Evolutionary conservation across 2,113 vertebrate species (phyloP), one percentile per base, ranked within the genome.

Genomic region (Ivindomyrus marchei): DNA sequence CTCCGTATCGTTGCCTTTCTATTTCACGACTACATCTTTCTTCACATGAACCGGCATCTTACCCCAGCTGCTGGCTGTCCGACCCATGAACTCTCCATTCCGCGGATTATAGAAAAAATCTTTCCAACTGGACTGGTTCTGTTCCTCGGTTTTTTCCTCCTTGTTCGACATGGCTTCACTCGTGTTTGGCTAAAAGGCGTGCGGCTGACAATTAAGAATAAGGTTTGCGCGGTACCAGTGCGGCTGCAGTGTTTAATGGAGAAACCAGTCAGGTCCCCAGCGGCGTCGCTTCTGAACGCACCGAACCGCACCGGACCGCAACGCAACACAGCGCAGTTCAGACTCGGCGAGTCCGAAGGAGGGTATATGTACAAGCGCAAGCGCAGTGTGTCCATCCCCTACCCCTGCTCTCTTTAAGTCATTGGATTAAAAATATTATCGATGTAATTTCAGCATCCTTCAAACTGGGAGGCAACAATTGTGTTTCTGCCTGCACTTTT

Each of bases 41-140:
- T 49, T 19, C 58, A 27, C 84, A 42, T 36, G 11, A 62, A 46
- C 70, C 42, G 74, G 87, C 77, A 84, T 77, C 95, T 95, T 92
- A 97, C 97, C 96, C 97, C 97, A 97, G 93, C 97, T 97, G 92
- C 96, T 96, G 91, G 96, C 97, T 31, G 97, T 97, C 92, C 97
- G 96, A 92, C 97, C 97, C 95, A 98, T 93, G 91, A 98, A 95
- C 93, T 96, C 95, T 90, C 97, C 95, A 90, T 94, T 97, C 86
- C 92, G 92, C 21, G 95, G 96, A 93, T 98, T 98, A 94, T 97
- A 98, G 92, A 98, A 89, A 89, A 95, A 96, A 93, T 96, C 95
- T 94, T 95, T 96, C 96, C 97, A 98, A 85, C 95, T 95, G 39
- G 95, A 94, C 90, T 96, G 88, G 80, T 91, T 93, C 90, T 96